A percentile compares a stretch with the other conserved stretches of the same genome.
Evolutionary conservation across 1,140 invertebrate species (phyloP).

Genomic region (Ips nitidus): DNA sequence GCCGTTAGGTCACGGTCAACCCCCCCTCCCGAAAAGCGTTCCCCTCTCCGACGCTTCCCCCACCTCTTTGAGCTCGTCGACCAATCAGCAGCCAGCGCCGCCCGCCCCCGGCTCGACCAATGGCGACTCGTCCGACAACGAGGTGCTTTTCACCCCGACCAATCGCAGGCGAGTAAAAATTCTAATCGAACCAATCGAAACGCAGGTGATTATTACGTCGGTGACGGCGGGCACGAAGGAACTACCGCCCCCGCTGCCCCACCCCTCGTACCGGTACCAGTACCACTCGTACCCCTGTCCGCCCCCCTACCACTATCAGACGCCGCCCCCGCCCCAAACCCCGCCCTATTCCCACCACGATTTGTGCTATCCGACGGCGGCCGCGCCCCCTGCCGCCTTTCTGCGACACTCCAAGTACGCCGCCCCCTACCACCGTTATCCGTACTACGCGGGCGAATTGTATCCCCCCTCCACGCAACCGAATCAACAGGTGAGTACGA

Average conservation of each 20-base stretch:
- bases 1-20: constrained; percentile 57
- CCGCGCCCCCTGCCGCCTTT: constrained; percentile 46
- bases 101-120: constrained; percentile 44
- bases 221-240: constrained; percentile 47
- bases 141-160: constrained; percentile 43
- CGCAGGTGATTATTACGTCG: constrained; percentile 51
- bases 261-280: constrained; percentile 41
- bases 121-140: constrained; percentile 54
- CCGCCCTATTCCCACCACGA: constrained; percentile 49
- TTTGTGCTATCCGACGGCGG: constrained; percentile 51
- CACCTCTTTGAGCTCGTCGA: constrained; percentile 54
- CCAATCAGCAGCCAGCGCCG: constrained; percentile 42
- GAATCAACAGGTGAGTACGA: constrained; percentile 45
- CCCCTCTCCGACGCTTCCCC: constrained; percentile 52
- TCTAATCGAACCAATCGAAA: background rate
- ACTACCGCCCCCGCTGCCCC: constrained; percentile 38
- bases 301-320: constrained; percentile 58
- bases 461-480: constrained; percentile 42
- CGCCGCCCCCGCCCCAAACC: constrained; percentile 48
- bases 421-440: constrained; percentile 44
- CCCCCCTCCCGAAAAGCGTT: constrained; percentile 50
- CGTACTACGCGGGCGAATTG: constrained; percentile 40
- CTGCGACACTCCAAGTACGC: constrained; percentile 52
- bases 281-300: constrained; percentile 51
- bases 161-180: constrained; percentile 2